Base-by-base conservation (phyloP, 2,113 vertebrate genomes). In the Nanorana parkeri region DNA sequence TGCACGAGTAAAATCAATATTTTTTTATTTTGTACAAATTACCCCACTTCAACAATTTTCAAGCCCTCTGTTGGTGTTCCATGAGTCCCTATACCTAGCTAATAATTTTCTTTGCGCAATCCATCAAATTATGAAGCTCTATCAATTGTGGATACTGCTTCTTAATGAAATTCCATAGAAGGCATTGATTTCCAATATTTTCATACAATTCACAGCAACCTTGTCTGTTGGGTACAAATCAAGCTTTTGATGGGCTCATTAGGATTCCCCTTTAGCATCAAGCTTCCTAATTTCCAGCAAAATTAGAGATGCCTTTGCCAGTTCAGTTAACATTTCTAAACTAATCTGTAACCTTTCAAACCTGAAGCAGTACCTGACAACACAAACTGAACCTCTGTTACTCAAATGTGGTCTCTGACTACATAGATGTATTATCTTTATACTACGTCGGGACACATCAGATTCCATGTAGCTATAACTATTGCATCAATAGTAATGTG, bases 81-180 rank as follows among this genome's bases (percentile, higher is more conserved):
- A 91, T 88, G 90, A 84, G 93, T 91, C 91, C 92, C 92, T 95
- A 95, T 94, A 93, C 92, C 94, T 92, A 94, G 95, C 95, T 97
- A 97, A 98, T 97, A 93, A 97, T 97, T 97, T 96, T 96, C 96
- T 96, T 96, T 95, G 95, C 93, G 92, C 96, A 95, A 97, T 99
- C 97, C 95, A 97, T 99, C 95, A 97, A 97, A 97, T 98, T 98
- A 99, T 98, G 97, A 98, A 94, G 92, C 91, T 89, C 95, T 95
- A 98, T 98, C 97, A 96, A 95, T 96, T 95, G 96, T 96, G 95
- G 96, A 98, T 96, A 95, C 96, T 91, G 96, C 95, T 92, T 90
- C 96, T 95, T 99, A 98, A 98, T 99, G 96, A 96, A 98, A 99
- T 99, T 99, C 97, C 96, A 98, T 97, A 97, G 93, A 94, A 93